Evolutionary conservation across 2,113 vertebrate genomes (phyloP), one percentile per base, ranked within the genome.

Genomic region (Proteles cristata): DNA sequence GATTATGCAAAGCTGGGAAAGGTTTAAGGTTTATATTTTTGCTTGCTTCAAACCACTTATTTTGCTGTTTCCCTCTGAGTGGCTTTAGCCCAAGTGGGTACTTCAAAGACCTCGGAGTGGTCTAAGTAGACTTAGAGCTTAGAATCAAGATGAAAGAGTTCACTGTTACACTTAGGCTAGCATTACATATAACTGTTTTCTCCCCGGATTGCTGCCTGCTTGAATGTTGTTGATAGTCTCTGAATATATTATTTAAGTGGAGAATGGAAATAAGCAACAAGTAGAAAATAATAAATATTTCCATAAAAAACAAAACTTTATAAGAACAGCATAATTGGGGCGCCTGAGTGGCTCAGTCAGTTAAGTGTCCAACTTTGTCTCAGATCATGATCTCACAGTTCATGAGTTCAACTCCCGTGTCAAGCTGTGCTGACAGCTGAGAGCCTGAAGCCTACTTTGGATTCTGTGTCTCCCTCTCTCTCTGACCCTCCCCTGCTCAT

Each of bases 21-120:
- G 5, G 19, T 65, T 90, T 58, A 53, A 33, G 48, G 23, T 88
- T 93, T 88, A 33, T 94, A 88, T 96, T 92, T 95, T 85, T 65
- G 65, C 90, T 95, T 97, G 33, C 43, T 63, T 95, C 45, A 94
- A 93, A 76, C 45, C n/a, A 88, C 21, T 95, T 97, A 90, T 85
- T 98, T 93, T 95, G 69, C 77, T 94, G 69, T 95, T 97, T 90
- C 84, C 87, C 69, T 92, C 15, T 81, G 69, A 63, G 35, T 88
- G 65, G 33, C 58, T 39, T 84, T 45, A 66, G 16, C 45, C 50
- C 35, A 88, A 81, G 16, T n/a, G 48, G 33, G 2, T 71, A 90
- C 43, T 97, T 97, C 90, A 96, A 80, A 97, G 58, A 69, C n/a
- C 31, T 94, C 26, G 12, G 76, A 88, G 16, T 55, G 53, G 53